Conservation (phyloP, 2,888 invertebrate species). For the Drosophila longiperda region DNA sequence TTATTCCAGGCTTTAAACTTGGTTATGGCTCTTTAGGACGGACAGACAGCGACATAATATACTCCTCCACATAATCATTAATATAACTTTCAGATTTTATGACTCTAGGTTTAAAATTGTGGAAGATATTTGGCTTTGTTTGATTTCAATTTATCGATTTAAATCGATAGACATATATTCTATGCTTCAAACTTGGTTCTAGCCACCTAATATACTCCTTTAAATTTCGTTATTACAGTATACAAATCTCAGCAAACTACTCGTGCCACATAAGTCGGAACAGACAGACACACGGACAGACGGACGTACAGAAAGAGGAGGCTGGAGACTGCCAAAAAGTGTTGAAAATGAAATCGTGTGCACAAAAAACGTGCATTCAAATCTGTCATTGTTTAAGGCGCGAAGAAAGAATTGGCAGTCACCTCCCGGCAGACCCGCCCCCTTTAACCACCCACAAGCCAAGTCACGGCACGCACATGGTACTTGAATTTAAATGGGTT, state of each 20-base stretch:
- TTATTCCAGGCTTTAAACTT: neutral
- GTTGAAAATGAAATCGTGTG: conserved; percentile 63
- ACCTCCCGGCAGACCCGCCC: neutral
- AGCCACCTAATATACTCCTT: neutral
- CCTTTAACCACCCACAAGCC: neutral
- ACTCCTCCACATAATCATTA: neutral
- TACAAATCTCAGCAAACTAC: conserved; percentile 2
- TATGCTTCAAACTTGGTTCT: neutral
- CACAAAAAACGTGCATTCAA: conserved; percentile 61
- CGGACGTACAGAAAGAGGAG: neutral
- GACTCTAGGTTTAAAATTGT: neutral
- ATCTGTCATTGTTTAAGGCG: conserved; percentile 63
- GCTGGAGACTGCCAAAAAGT: conserved; percentile 31
- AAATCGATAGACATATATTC: neutral
- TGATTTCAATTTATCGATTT: neutral
- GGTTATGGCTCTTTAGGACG: neutral
- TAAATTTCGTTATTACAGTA: neutral
- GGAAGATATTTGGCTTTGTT: neutral
- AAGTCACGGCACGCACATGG: conserved; percentile 8
- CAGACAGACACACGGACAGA: neutral
- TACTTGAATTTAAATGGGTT: conserved; percentile 24
- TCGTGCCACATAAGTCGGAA: neutral
- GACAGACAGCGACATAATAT: neutral
- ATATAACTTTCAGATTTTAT: neutral
- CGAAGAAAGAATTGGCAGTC: conserved; percentile 42